Conservation (phyloP, 2,888 invertebrate genomes). For the Anarsia innoxiella region DNA sequence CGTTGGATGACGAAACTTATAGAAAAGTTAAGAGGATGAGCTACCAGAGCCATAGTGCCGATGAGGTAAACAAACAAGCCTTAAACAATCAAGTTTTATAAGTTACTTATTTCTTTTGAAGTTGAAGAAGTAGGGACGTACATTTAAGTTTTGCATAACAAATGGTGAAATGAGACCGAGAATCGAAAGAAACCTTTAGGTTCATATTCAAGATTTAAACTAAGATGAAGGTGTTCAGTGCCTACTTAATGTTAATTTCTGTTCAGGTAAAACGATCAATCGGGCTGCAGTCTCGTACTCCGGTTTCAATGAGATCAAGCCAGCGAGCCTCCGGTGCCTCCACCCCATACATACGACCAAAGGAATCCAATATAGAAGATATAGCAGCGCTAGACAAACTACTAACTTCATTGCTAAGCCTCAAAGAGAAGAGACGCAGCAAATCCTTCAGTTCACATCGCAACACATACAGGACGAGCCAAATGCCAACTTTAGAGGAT, state of each 20-base stretch:
- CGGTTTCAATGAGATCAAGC: constrained; percentile 46
- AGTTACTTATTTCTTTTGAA: no score
- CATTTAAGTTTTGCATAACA: no score
- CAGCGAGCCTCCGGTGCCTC: constrained; percentile 40
- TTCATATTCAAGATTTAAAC: no score
- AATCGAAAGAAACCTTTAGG: no score
- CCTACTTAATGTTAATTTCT: not conserved
- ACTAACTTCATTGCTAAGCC: constrained; percentile 75
- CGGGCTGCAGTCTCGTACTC: constrained; percentile 45
- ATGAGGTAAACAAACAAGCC: no score
- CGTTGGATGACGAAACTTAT: constrained; percentile 80
- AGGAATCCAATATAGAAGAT: constrained; percentile 68
- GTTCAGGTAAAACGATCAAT: constrained; percentile 50
- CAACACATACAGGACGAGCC: constrained; percentile 51
- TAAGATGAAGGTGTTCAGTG: no score
- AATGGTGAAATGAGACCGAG: no score
- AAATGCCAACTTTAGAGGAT: constrained; percentile 40
- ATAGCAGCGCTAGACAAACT: constrained; percentile 78
- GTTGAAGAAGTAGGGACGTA: no score
- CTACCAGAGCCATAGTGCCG: constrained; percentile 80
- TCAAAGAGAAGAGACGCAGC: constrained; percentile 46
- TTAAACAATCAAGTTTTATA: no score
- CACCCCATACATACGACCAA: constrained; percentile 34
- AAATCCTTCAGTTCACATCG: constrained; percentile 50
- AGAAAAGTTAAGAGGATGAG: constrained; percentile 82